phyloP scores from a whole-genome alignment of 92 coral and sea anemone species.

The Galaxea fascicularis region DNA sequence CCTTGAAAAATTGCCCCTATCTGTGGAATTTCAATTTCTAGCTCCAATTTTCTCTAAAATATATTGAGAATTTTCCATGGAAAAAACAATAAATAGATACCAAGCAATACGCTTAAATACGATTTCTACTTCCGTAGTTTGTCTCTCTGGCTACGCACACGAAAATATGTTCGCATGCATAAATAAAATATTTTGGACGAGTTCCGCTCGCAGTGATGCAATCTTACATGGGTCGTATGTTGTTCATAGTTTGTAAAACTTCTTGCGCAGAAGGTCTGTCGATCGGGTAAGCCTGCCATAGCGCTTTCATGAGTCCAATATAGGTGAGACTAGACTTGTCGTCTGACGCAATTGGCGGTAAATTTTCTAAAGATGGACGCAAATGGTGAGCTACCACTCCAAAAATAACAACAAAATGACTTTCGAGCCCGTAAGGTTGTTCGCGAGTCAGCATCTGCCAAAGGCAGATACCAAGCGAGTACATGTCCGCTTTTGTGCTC shows the following conservation, averaged over 20 bases:
- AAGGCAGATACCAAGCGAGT: slow-evolving; percentile 88
- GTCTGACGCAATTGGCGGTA: slow-evolving; percentile 50
- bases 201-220: background rate
- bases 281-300: slow-evolving; percentile 82
- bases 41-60: background rate
- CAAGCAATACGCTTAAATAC: background rate
- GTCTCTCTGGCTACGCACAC: background rate
- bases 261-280: slow-evolving; percentile 77
- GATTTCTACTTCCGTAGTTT: background rate
- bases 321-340: slow-evolving; percentile 45
- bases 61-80: background rate
- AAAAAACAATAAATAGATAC: slow-evolving; percentile 16
- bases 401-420: slow-evolving; percentile 92
- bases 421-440: slow-evolving; percentile 91
- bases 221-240: slow-evolving; percentile 30
- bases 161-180: background rate
- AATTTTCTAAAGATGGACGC: slow-evolving; percentile 75
- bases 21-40: slow-evolving; percentile 1
- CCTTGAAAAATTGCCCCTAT: slow-evolving; percentile 15
- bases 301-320: slow-evolving; percentile 75
- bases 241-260: slow-evolving; percentile 63
- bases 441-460: slow-evolving; percentile 97
- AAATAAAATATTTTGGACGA: background rate
- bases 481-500: slow-evolving; percentile 85
- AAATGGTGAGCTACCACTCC: slow-evolving; percentile 92